Evolutionary conservation across 2,113 vertebrate species (phyloP).

Genomic region (Hystrix cristata): DNA sequence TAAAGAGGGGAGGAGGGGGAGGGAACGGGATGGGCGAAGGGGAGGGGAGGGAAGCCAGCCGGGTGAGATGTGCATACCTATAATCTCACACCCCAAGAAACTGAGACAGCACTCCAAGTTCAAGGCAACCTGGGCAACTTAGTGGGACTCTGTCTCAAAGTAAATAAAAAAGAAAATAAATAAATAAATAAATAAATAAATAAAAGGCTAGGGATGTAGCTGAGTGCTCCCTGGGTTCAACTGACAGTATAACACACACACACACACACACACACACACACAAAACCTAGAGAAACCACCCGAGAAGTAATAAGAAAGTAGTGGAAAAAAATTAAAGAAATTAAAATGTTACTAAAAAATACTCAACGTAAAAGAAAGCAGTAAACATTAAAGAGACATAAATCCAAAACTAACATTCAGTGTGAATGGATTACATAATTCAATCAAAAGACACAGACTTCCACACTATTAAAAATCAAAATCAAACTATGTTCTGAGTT

Average conservation of each 20-base stretch:
- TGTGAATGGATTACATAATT: not conserved
- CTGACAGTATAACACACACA: not conserved
- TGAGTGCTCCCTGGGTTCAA: not conserved
- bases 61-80: not conserved
- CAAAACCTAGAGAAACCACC: not conserved
- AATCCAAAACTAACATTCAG: not conserved
- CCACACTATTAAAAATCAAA: not conserved
- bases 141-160: not conserved
- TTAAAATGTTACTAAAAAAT: not conserved
- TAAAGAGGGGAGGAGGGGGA: too few relatives aligned
- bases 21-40: too few relatives aligned
- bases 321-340: not conserved
- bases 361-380: not conserved
- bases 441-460: not conserved
- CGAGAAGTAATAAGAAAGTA: not conserved
- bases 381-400: not conserved
- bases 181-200: too few relatives aligned
- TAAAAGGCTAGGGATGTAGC: not conserved
- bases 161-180: not conserved
- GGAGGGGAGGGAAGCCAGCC: too few relatives aligned
- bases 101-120: not conserved
- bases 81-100: not conserved
- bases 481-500: not conserved
- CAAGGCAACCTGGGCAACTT: not conserved
- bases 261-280: not conserved